These are phyloP conservation scores for Orgyia antiqua DNA, from an alignment of 2,888 invertebrate genomes.

Conservation along the genomic window DNA sequence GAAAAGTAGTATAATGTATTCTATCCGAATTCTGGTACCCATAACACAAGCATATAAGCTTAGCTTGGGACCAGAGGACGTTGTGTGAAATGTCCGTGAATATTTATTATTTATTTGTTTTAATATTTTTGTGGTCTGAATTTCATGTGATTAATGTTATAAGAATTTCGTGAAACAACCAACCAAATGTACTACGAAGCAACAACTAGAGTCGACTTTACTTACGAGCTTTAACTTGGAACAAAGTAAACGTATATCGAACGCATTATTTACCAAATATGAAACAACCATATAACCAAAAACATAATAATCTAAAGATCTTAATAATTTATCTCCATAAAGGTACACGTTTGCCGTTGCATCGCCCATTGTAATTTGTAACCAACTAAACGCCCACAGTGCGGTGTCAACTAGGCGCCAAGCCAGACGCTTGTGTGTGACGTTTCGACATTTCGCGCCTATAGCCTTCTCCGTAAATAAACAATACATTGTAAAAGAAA, in stretches of 20 bases:
- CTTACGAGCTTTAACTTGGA: too few species aligned
- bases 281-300: background rate
- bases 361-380: constrained; percentile 20
- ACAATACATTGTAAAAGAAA: constrained; percentile 7
- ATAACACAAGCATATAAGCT: too few species aligned
- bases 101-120: too few species aligned
- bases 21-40: too few species aligned
- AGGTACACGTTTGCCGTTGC: constrained; percentile 12
- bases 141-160: too few species aligned
- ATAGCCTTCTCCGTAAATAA: constrained; percentile 11
- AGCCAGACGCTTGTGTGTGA: constrained; percentile 33
- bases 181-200: background rate
- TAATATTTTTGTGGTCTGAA: too few species aligned
- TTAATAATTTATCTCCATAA: constrained; percentile 5
- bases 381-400: constrained; percentile 28
- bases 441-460: constrained; percentile 31
- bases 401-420: constrained; percentile 35
- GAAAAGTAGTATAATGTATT: too few species aligned
- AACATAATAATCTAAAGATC: constrained; percentile 2
- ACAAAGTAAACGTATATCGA: too few species aligned
- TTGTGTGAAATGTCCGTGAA: too few species aligned
- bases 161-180: too few species aligned
- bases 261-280: background rate
- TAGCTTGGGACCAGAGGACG: too few species aligned
- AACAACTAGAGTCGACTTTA: background rate